Evolutionary conservation across 2,113 vertebrate genomes (phyloP), one percentile per base, ranked within the genome.

Genomic region (Cyprinodon variegatus): DNA sequence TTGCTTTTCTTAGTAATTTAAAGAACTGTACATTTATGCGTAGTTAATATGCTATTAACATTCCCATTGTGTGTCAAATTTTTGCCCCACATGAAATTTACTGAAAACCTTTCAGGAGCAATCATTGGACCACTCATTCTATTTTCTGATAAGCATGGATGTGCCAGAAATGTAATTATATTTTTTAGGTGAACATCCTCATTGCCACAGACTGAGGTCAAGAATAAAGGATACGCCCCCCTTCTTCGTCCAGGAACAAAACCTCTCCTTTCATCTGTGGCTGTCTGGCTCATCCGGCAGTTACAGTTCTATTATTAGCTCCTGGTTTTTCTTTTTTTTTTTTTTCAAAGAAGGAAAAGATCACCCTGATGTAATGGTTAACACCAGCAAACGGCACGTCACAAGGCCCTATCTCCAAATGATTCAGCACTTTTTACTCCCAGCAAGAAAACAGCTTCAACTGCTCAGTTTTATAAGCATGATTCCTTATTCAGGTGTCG

Each of bases 271-370:
- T 67, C n/a, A 48, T 78, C 80, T 77, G 72, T 83, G 72, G 22
- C 61, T 83, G 79, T 81, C 84, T 86, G 79, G 57, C 70, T 88
- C 77, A 71, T 69, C 72, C 20, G 69, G 20, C 72, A 83, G 66
- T 75, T 74, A 53, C 78, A 82, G 69, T 61, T 83, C 90, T 91
- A 93, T 92, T 90, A 91, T 90, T 93, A 92, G 91, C 81, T 72
- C 45, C 2, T 12, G 68, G 61, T 45, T 0, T 53, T 53, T 17
- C 3, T 29, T 29, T 29, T 29, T 29, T 29, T 29, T 29, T 29
- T 29, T 29, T 29, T 29, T 29, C 29, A 29, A 11, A 53, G n/a
- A 66, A 76, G 59, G 76, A 74, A 60, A 72, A 46, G 72, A 15
- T 60, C 62, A 14, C 36, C 11, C 48, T 39, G 45, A 66, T 70